Percentiles rank a stretch among this genome's conserved stretches.
Conservation (phyloP, 1,140 invertebrate species). For the Nephila pilipes region DNA sequence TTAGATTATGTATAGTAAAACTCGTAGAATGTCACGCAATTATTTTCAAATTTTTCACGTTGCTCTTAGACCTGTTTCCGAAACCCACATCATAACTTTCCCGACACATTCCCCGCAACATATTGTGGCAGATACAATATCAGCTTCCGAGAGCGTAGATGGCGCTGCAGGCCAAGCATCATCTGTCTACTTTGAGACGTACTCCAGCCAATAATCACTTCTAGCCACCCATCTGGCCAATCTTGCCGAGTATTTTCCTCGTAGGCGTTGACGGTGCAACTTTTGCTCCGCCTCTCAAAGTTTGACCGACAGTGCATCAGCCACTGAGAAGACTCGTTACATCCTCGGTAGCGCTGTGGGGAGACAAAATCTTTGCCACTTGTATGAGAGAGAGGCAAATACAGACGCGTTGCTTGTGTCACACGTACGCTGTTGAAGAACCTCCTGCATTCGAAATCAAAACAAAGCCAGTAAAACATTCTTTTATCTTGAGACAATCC, state of each 20-base stretch:
- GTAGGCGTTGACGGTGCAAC: not conserved
- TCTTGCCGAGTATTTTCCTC: not conserved
- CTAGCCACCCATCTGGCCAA: slow-evolving; percentile 29
- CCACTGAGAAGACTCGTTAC: slow-evolving; percentile 62
- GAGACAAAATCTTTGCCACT: slow-evolving; percentile 40
- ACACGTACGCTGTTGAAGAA: not conserved
- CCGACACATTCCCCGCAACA: no score
- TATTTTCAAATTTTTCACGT: no score
- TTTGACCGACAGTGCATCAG: not conserved
- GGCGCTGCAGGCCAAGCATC: slow-evolving; percentile 39
- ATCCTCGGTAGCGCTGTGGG: not conserved
- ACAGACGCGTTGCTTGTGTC: slow-evolving; percentile 25
- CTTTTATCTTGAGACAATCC: not conserved
- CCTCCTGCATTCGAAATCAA: not conserved
- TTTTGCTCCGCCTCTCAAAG: slow-evolving; percentile 51
- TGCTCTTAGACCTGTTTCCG: no score
- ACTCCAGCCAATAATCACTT: slow-evolving; percentile 45
- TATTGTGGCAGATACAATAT: not conserved
- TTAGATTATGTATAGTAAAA: no score
- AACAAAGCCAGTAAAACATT: not conserved
- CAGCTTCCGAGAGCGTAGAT: not conserved
- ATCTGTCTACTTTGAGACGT: not conserved
- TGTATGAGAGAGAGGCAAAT: slow-evolving; percentile 15
- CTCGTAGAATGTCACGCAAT: no score
- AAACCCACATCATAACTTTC: no score